Base-by-base conservation (phyloP, 2,888 invertebrate species). In the Digitonthophagus gazella region DNA sequence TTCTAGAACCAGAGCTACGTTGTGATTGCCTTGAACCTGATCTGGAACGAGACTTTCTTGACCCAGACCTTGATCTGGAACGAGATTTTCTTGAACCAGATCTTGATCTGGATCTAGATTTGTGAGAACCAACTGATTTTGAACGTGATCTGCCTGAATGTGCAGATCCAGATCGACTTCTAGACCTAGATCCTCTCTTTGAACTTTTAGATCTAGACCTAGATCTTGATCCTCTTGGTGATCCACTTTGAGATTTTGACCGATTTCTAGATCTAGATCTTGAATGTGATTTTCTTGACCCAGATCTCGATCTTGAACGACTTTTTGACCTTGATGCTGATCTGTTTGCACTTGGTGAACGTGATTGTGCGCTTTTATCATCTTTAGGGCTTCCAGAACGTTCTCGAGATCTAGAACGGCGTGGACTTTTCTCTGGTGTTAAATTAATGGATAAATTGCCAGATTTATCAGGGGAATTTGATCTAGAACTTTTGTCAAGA, bases 341-440 rank as follows among this genome's bases (percentile, higher is more conserved):
- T 20, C 78, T 71, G 0, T n/a, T n/a, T n/a, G 79, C 78, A 64
- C 76, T 71, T 75, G 69, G 66, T 55, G 71, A 67, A 2, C 72
- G 72, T 1, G 71, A n/a, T 78, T 57, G 73, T 44, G 72, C 71
- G 72, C 71, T 22, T 5, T 80, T 78, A 2, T 80, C 81, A 5
- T 80, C 81, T 56, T 69, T 64, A 3, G 78, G 78, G 28, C 75
- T 72, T 15, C 77, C 75, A 58, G 76, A 76, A 58, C 73, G 71
- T 11, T 78, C 77, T 15, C 75, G 74, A 1, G 84, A 82, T 15
- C 79, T 79, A 56, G 80, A 83, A 16, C 77, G 76, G 58, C 76
- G 57, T 2, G 74, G 74, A 19, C 73, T 74, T 54, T 74, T n/a
- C n/a, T n/a, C n/a, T n/a, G n/a, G n/a, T n/a, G n/a, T n/a, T n/a